Evolutionary conservation across 1,140 invertebrate species (phyloP), one percentile per base, ranked within the genome.

Genomic region (Drosophila albomicans): DNA sequence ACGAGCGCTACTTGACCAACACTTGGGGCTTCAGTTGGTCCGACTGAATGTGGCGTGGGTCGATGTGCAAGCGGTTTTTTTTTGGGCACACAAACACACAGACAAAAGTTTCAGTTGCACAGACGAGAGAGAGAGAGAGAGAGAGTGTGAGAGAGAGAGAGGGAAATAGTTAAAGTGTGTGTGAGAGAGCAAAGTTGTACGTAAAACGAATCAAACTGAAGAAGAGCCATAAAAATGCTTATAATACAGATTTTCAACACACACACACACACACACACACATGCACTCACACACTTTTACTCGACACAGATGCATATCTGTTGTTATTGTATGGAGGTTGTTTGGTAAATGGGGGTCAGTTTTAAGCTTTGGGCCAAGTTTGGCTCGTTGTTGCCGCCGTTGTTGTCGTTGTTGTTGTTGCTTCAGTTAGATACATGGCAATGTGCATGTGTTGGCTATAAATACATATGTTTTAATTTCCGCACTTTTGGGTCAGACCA

Each of bases 381-480:
- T 38, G 72, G 46, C 48, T 75, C 30, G 61, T 78, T 62, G 58
- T 30, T 43, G 16, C 59, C 45, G 32, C 13, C 38, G 52, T 66
- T 71, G 67, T 64, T 67, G 46, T 13, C 59, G 5, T 15, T 67
- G 46, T 13, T 63, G 5, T 15, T 49, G 30, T 48, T 61, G 48
- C 16, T 10, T 32, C 32, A 66, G 63, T 64, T 74, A 51, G 75
- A 79, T 76, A 82, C 49, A 56, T 51, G 63, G 73, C 48, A 49
- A 61, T 68, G 41, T 70, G 51, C 72, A 78, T 85, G 78, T 87
- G 84, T 82, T 68, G 65, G 85, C 85, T 77, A 89, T 89, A 89
- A 89, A 89, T 89, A 89, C 85, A 89, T 89, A 89, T 89, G 85
- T 89, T 89, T 89, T 89, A 89, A 89, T 89, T 89, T 89, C 85